A percentile compares a stretch with the other conserved stretches of the same genome.
These are phyloP conservation scores for Cerastis rubricosa DNA, from an alignment of 2,888 invertebrate genomes.

Conservation along the genomic window DNA sequence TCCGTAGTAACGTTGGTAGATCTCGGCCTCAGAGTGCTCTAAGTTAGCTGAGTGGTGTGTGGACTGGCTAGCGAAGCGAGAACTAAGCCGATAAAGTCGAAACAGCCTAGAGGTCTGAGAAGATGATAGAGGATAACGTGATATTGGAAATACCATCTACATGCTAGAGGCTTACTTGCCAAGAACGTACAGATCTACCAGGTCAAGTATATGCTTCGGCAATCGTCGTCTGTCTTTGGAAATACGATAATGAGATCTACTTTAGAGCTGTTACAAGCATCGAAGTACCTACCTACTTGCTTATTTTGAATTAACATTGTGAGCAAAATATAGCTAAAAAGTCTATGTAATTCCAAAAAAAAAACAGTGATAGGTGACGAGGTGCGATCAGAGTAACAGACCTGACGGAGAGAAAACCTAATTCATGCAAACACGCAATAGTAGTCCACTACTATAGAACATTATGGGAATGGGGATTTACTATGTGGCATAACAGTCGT, in stretches of 20 bases:
- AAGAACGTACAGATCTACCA: neutral
- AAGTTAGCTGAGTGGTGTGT: conserved; percentile 32
- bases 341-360: neutral
- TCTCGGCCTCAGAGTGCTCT: neutral
- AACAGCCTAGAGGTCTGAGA: neutral
- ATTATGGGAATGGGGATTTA: no score
- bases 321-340: neutral
- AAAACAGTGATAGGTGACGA: neutral
- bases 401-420: neutral
- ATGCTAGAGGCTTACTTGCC: neutral
- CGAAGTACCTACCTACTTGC: neutral
- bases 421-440: neutral
- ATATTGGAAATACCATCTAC: neutral
- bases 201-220: neutral
- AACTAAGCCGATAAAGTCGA: neutral
- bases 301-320: neutral
- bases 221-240: neutral
- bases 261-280: neutral
- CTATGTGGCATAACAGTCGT: neutral
- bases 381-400: neutral
- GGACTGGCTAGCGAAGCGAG: neutral
- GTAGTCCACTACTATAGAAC: neutral
- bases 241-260: neutral
- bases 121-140: neutral
- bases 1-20: neutral